Evolutionary conservation across 2,113 vertebrate species (phyloP), one percentile per base, ranked within the genome.

Genomic region (Acrocephalus kingi): DNA sequence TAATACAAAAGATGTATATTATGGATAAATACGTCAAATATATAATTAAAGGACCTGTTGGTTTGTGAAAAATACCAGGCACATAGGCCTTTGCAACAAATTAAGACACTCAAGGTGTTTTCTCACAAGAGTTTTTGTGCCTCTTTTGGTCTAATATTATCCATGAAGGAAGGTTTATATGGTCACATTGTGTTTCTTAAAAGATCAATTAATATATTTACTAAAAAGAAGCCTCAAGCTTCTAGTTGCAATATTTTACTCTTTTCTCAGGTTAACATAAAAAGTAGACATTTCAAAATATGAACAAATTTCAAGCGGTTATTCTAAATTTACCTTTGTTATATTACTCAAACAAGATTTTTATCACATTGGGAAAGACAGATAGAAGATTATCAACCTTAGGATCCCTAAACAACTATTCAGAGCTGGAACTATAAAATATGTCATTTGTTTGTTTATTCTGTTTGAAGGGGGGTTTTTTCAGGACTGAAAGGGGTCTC

Each of bases 181-280:
- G 8, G 11, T 48, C 30, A 59, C 4, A 4, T 7, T 5, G 11
- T 30, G 13, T 62, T 64, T 61, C 37, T 52, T 56, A 61, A 63
- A 64, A 87, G 16, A 13, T 2, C 17, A 63, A 10, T 51, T 43
- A 41, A n/a, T 37, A 45, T 13, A 21, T 59, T 69, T 24, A 30
- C 3, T 28, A 7, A 74, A 73, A 51, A 63, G 46, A 4, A 0
- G 6, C 12, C 11, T 23, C 13, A 66, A 15, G 1, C 2, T 64
- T 69, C 8, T 9, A 13, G 5, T 13, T 58, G 14, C 3, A 48
- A 12, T 35, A 13, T 17, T 55, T 31, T 19, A 46, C 3, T 31
- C 7, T 37, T 85, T 63, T 67, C 15, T 19, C 12, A 55, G 2
- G 3, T 62, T 3, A 43, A 23, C 4, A 22, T 25, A 37, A 37